Evolutionary conservation across 2,888 invertebrate species (phyloP).

Genomic region (Nemotelus pantherinus): DNA sequence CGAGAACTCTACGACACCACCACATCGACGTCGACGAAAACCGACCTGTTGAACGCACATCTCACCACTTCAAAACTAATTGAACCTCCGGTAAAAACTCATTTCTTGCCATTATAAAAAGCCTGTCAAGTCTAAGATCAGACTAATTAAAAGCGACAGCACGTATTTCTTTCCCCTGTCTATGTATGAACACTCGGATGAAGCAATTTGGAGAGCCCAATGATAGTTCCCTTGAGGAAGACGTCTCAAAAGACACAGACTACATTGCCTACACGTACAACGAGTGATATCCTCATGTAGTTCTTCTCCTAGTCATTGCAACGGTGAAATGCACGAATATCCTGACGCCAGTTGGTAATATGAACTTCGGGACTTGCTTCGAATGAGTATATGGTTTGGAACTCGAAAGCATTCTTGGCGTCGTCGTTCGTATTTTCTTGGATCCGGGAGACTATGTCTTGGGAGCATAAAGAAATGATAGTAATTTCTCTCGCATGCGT

Average conservation of each 20-base stretch:
- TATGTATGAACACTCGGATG: too few species aligned
- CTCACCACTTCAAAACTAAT: neutral
- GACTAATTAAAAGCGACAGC: neutral
- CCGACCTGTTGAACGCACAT: too few species aligned
- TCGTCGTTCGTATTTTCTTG: neutral
- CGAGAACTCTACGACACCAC: too few species aligned
- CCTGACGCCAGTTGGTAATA: neutral
- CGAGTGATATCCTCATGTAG: neutral
- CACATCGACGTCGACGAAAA: too few species aligned
- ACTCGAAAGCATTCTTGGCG: too few species aligned
- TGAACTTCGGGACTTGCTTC: too few species aligned
- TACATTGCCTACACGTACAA: neutral
- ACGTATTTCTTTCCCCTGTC: neutral
- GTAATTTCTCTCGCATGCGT: constrained; percentile 28
- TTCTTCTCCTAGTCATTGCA: neutral
- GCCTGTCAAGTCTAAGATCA: constrained; percentile 9
- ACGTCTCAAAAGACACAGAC: neutral
- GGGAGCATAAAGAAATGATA: neutral
- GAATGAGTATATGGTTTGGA: too few species aligned
- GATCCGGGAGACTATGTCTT: neutral
- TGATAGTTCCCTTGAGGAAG: neutral
- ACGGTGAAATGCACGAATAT: neutral
- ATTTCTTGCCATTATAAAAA: neutral
- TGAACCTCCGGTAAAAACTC: constrained; percentile 17
- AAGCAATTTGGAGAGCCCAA: neutral